Evolutionary conservation across 1,140 invertebrate genomes (phyloP).

Genomic region (Drosophila takahashii): DNA sequence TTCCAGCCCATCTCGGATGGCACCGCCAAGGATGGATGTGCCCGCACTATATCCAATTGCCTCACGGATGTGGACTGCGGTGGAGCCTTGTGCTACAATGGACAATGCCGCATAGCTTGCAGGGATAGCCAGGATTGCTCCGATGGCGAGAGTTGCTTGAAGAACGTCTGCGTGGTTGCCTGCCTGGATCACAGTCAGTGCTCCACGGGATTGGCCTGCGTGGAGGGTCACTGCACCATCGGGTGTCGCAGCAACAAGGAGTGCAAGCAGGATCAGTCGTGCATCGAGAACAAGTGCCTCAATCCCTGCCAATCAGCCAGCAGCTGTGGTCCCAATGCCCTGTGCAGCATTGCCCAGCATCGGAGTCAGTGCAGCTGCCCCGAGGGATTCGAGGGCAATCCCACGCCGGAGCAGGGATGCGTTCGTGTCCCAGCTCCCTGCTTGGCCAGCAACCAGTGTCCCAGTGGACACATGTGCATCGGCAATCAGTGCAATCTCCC

Average conservation of each 20-base stretch:
- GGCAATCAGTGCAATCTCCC: slow-evolving; percentile 90
- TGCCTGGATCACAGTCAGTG: slow-evolving; percentile 93
- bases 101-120: slow-evolving; percentile 93
- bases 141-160: slow-evolving; percentile 90
- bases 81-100: slow-evolving; percentile 91
- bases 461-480: slow-evolving; percentile 90
- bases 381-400: slow-evolving; percentile 92
- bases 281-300: slow-evolving; percentile 92
- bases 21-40: slow-evolving; percentile 89
- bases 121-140: slow-evolving; percentile 92
- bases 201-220: slow-evolving; percentile 91
- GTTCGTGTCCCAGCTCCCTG: slow-evolving; percentile 90
- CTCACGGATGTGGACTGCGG: slow-evolving; percentile 90
- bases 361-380: slow-evolving; percentile 91
- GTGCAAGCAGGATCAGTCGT: slow-evolving; percentile 90
- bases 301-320: slow-evolving; percentile 92
- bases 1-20: slow-evolving; percentile 88
- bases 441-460: slow-evolving; percentile 88
- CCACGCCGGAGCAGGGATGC: slow-evolving; percentile 95
- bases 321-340: slow-evolving; percentile 93
- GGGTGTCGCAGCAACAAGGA: slow-evolving; percentile 93
- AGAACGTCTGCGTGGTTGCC: slow-evolving; percentile 91
- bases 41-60: slow-evolving; percentile 89
- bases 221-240: slow-evolving; percentile 90
- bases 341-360: slow-evolving; percentile 91